These are phyloP conservation scores for Synergus itoensis DNA, from an alignment of 2,888 invertebrate species.

Conservation along the genomic window DNA sequence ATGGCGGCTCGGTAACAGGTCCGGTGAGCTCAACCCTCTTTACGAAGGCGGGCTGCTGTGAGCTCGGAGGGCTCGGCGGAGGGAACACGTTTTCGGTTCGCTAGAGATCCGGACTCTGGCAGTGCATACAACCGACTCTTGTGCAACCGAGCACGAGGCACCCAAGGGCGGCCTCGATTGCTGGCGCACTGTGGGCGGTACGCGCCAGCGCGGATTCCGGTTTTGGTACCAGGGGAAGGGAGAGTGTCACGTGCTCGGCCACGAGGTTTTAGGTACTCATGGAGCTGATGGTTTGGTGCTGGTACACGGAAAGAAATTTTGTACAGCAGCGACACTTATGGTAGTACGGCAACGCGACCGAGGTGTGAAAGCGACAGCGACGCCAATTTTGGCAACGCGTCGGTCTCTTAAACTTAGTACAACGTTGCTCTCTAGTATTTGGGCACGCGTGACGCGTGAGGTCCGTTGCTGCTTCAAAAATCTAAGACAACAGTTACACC, in stretches of 20 bases:
- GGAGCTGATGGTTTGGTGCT: background rate
- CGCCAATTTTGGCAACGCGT: too few relatives aligned
- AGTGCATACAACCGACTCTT: conserved; percentile 73
- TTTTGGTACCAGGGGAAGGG: conserved; percentile 62
- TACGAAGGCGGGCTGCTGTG: conserved; percentile 77
- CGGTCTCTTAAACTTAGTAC: too few relatives aligned
- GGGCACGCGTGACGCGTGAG: too few relatives aligned
- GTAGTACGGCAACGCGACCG: too few relatives aligned
- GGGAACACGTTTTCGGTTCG: conserved; percentile 51
- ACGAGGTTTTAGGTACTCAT: conserved; percentile 65
- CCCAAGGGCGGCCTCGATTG: conserved; percentile 70
- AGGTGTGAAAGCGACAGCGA: too few relatives aligned
- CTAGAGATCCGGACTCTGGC: conserved; percentile 68
- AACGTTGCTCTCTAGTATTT: too few relatives aligned
- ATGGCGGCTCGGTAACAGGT: conserved; percentile 72
- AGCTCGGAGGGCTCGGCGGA: conserved; percentile 65
- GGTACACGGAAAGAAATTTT: too few relatives aligned
- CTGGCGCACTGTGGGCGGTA: conserved; percentile 73
- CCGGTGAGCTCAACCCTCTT: conserved; percentile 77
- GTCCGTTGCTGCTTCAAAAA: too few relatives aligned
- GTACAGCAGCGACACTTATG: too few relatives aligned
- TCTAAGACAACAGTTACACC: too few relatives aligned
- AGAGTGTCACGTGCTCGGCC: conserved; percentile 73
- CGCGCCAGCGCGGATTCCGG: conserved; percentile 71
- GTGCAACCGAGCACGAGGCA: conserved; percentile 67